Base-by-base conservation (phyloP, 2,113 vertebrate genomes). In the Chaenocephalus aceratus region DNA sequence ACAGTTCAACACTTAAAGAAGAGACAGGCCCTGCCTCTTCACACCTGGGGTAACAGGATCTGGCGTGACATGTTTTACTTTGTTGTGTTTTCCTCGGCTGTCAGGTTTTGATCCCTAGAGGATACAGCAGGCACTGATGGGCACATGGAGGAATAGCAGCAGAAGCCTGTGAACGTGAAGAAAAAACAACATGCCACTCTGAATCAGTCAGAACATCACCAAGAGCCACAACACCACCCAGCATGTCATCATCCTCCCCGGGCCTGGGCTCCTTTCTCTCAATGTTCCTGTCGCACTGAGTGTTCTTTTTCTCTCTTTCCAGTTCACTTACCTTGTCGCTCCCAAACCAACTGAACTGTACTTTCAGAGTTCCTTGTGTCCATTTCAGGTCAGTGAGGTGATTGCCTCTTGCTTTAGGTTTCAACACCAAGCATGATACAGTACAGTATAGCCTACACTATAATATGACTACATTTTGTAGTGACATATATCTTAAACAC, bases 171-270 rank as follows among this genome's bases (percentile, higher is more conserved):
- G 62, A 64, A 48, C n/a, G 23, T 48, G 62, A 48, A 10, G 34
- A 67, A 86, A 78, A 63, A 83, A 90, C 89, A 92, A 93, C 89
- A 86, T 76, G 89, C 82, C 88, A 86, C 51, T 73, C 13, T 51
- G 58, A 73, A 92, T 93, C 89, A 86, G 80, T 54, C 51, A 60
- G 46, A 79, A 45, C 49, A 13, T 5, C 56, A 45, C 53, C 64
- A 51, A 34, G 2, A 68, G 54, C 79, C 10, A 5, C 30, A 41
- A 34, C 80, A 45, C 14, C 79, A 21, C 41, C 46, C 59, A 12
- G 53, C 71, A 56, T 23, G 75, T 49, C 78, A 30, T 11, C 58
- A 30, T 11, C 58, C 45, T 65, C 58, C 36, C n/a, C 66, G 60
- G 8, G 52, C 69, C 34, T 23, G 12, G 10, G 1, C 44, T 48